A percentile compares a stretch with the other conserved stretches of the same genome.
Conservation (phyloP, 2,113 vertebrate species). For the Esox niger region DNA sequence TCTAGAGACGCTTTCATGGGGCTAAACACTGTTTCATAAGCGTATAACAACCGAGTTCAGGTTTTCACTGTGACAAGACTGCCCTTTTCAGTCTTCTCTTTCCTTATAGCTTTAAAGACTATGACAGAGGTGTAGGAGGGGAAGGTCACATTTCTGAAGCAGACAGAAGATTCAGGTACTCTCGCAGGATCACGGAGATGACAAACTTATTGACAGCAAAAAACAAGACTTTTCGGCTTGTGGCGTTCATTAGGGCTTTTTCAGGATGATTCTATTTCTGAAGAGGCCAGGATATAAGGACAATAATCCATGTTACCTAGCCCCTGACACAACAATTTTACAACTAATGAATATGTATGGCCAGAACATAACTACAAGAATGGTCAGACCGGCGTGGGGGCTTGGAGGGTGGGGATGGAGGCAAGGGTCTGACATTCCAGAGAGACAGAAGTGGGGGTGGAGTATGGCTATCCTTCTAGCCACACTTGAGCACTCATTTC, state of each 20-base stretch:
- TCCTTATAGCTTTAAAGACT: conserved; percentile 13
- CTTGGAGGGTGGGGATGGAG: no score
- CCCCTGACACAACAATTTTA: not conserved
- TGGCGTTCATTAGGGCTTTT: no score
- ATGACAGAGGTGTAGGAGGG: not conserved
- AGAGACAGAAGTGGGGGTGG: no score
- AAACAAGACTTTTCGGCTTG: no score
- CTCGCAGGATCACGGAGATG: no score
- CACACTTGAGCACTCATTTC: no score
- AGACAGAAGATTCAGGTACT: no score
- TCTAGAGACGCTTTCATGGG: conserved; percentile 25
- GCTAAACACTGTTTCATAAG: not conserved
- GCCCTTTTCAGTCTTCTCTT: not conserved
- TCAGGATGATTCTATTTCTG: no score
- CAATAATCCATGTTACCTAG: not conserved
- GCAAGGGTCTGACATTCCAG: no score
- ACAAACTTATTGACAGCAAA: no score
- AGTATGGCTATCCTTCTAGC: no score
- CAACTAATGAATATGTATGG: not conserved
- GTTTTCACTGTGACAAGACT: not conserved
- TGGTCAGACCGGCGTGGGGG: not conserved
- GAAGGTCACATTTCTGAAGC: conserved; percentile 2
- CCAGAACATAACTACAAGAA: not conserved
- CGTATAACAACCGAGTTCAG: not conserved
- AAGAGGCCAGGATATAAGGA: conserved; percentile 1